Evolutionary conservation across 2,113 vertebrate genomes (phyloP).

Genomic region (Ursus arctos): DNA sequence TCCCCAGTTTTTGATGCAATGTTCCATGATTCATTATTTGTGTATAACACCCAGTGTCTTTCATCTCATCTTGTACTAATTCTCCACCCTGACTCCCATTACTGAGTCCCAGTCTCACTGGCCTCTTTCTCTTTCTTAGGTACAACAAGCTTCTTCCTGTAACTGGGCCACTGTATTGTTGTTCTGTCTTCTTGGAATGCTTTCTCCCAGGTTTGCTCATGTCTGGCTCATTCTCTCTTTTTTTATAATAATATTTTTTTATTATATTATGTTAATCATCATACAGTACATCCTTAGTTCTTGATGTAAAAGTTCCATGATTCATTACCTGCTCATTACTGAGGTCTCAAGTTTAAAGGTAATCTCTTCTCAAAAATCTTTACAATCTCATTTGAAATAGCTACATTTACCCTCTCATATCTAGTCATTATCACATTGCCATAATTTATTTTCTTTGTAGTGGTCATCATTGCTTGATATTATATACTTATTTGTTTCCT

Average conservation of each 20-base stretch:
- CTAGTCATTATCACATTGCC: background rate
- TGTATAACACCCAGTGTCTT: background rate
- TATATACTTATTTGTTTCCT: slow-evolving; percentile 22
- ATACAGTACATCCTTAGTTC: no score
- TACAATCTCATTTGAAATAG: background rate
- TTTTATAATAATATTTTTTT: no score
- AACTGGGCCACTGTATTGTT: background rate
- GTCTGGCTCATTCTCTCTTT: background rate
- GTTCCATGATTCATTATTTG: no score
- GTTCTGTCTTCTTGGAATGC: background rate
- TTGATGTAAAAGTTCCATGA: no score
- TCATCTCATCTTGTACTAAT: background rate
- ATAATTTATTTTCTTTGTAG: slow-evolving; percentile 35
- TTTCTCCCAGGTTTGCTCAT: background rate
- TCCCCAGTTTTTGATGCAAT: no score
- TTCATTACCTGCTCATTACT: background rate
- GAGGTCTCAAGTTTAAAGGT: background rate
- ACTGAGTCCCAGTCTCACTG: background rate
- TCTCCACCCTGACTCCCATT: background rate
- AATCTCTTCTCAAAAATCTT: background rate
- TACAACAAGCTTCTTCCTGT: background rate
- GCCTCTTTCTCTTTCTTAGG: background rate
- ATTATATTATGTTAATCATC: no score
- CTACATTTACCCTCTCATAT: background rate
- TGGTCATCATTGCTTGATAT: background rate